Evolutionary conservation across 2,888 invertebrate species (phyloP), one percentile per base, ranked within the genome.

Genomic region (Orgyia antiqua): DNA sequence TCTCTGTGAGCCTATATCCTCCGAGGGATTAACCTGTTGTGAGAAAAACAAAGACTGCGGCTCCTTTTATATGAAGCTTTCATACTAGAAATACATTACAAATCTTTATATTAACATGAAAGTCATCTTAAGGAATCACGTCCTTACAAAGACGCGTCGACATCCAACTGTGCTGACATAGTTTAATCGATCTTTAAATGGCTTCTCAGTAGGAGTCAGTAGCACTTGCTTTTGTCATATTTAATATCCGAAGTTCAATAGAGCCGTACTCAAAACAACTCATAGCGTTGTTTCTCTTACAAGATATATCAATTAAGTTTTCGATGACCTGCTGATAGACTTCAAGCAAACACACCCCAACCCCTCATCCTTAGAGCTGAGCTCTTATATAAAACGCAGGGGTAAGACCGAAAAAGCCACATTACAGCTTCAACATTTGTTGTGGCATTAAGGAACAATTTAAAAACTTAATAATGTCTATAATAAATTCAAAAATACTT

Each of bases 91-190:
- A 12, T 27, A 29, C 24, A 27, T 4, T 25, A 10, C 29, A 21
- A 27, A 30, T 13, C 10, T 32, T 23, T 28, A 33, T 35, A 32
- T 26, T 33, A 43, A 69, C 69, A 68, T 42, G 53, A 58, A 61
- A 63, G 65, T 40, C 51, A 64, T 61, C 68, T 73, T 68, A 67
- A 51, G 45, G 44, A 47, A 53, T 52, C 45, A 53, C 44, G 49
- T 53, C 52, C 54, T 15, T 31, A 13, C 24, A 29, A 26, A 30
- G 32, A 32, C 30, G 51, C 57, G 55, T 15, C 31, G 31, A 5
- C 23, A 31, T 36, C 58, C 52, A 26, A 37, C 58, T 20, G 60
- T n/a, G 58, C 29, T 15, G 19, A 57, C 54, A 54, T 32, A 44
- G 24, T 38, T 38, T 41, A 50, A 57, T 58, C 41, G 48, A 39